A percentile compares a stretch with the other conserved stretches of the same genome.
phyloP scores from a whole-genome alignment of 2,888 invertebrate genomes.

The Dolichopus griseipennis region DNA sequence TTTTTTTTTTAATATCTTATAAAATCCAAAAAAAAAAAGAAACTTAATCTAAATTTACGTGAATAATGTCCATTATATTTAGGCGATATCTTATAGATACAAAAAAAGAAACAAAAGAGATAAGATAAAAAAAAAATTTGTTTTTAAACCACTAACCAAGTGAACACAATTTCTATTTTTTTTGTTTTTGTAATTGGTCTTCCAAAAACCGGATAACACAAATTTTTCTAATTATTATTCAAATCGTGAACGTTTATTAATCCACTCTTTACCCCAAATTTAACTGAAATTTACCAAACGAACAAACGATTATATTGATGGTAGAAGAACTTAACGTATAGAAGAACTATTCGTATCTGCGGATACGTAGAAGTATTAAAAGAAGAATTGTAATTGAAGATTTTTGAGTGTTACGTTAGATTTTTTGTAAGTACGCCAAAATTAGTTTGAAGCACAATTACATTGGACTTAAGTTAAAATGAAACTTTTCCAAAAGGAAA shows the following conservation, averaged over 20 bases:
- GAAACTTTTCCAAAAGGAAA: too few species aligned
- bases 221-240: slow-evolving; percentile 21
- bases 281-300: slow-evolving; percentile 18
- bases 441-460: too few species aligned
- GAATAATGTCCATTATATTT: background rate
- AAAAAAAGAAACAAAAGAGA: background rate
- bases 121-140: slow-evolving; percentile 28
- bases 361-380: too few species aligned
- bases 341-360: too few species aligned
- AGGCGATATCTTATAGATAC: background rate
- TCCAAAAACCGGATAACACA: background rate
- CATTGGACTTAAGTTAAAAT: too few species aligned
- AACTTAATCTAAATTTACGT: background rate
- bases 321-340: too few species aligned
- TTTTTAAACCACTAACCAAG: background rate
- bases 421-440: too few species aligned
- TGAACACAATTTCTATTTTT: background rate
- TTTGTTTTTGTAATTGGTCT: background rate
- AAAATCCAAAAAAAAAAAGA: too few species aligned
- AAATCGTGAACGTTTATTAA: slow-evolving; percentile 20
- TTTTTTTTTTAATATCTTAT: too few species aligned
- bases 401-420: too few species aligned
- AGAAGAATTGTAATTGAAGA: too few species aligned
- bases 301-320: too few species aligned
- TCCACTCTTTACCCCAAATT: slow-evolving; percentile 20